Evolutionary conservation across 2,797 vertebrate genomes (phyloP).

Genomic region (Spinibarbus caldwelli): DNA sequence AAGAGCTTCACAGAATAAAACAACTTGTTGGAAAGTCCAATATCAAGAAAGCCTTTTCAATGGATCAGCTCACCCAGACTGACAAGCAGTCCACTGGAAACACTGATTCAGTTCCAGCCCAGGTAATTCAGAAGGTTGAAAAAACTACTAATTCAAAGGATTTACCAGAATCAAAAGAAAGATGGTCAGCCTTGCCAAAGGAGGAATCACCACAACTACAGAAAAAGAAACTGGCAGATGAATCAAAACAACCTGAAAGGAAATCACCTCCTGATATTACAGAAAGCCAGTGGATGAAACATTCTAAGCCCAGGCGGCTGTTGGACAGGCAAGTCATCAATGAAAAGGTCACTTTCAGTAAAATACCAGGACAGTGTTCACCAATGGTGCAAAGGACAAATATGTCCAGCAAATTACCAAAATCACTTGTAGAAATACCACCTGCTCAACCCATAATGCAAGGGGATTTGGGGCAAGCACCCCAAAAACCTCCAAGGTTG

Average conservation of each 20-base stretch:
- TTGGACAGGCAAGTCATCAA: slow-evolving; percentile 53
- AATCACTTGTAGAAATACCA: slow-evolving; percentile 37
- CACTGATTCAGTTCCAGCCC: slow-evolving; percentile 72
- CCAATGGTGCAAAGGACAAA: slow-evolving; percentile 69
- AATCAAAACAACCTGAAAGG: background rate
- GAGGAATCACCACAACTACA: background rate
- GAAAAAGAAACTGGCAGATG: background rate
- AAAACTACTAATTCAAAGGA: slow-evolving; percentile 48
- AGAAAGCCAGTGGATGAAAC: slow-evolving; percentile 52
- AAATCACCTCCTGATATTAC: background rate
- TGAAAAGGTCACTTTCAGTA: slow-evolving; percentile 56
- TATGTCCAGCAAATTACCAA: slow-evolving; percentile 55
- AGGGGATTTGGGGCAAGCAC: slow-evolving; percentile 58
- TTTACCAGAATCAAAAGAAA: background rate
- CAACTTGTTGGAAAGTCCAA: slow-evolving; percentile 85
- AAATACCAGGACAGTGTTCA: slow-evolving; percentile 74
- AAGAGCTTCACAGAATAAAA: slow-evolving; percentile 92
- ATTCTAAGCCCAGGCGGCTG: slow-evolving; percentile 17
- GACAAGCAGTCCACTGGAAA: slow-evolving; percentile 63
- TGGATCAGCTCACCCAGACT: slow-evolving; percentile 73
- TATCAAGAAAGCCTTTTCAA: slow-evolving; percentile 84
- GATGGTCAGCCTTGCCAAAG: background rate
- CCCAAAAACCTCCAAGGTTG: slow-evolving; percentile 67
- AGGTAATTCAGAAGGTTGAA: slow-evolving; percentile 72
- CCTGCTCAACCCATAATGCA: slow-evolving; percentile 32